Conservation (phyloP, 2,113 vertebrate species). For the Halcyon malimbica region DNA sequence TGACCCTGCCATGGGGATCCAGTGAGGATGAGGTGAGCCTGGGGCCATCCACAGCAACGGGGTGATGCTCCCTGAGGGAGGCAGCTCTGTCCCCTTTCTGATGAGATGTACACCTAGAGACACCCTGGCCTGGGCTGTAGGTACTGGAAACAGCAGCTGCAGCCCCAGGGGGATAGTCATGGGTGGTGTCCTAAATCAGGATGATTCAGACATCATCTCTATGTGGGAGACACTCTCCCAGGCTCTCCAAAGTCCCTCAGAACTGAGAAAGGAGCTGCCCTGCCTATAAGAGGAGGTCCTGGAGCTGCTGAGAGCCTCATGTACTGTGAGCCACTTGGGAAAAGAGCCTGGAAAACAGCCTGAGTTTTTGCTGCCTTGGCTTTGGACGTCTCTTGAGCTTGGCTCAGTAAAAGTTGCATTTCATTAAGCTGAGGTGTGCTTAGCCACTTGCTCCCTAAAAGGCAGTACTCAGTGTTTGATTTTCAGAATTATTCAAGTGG, state of each 20-base stretch:
- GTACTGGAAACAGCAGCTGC: neutral
- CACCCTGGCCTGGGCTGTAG: neutral
- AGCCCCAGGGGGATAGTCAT: neutral
- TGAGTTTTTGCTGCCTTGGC: neutral
- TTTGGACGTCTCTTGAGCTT: neutral
- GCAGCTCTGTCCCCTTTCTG: neutral
- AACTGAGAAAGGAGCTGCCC: neutral
- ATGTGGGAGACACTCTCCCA: neutral
- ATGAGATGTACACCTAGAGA: neutral
- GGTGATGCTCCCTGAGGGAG: neutral
- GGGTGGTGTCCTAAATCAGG: neutral
- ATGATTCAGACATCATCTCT: rapidly evolving
- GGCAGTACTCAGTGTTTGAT: neutral
- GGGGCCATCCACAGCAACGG: rapidly evolving
- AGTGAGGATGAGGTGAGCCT: neutral
- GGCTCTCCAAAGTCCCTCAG: neutral
- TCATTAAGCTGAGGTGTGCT: neutral
- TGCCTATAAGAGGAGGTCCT: neutral
- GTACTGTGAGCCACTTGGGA: rapidly evolving
- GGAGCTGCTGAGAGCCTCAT: neutral
- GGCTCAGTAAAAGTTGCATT: neutral
- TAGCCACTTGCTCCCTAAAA: neutral
- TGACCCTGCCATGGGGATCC: rapidly evolving
- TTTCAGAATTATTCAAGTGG: constrained; percentile 67
- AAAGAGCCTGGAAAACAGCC: neutral